phyloP scores from a whole-genome alignment of 2,113 vertebrate genomes.

The Phoenicopterus ruber region DNA sequence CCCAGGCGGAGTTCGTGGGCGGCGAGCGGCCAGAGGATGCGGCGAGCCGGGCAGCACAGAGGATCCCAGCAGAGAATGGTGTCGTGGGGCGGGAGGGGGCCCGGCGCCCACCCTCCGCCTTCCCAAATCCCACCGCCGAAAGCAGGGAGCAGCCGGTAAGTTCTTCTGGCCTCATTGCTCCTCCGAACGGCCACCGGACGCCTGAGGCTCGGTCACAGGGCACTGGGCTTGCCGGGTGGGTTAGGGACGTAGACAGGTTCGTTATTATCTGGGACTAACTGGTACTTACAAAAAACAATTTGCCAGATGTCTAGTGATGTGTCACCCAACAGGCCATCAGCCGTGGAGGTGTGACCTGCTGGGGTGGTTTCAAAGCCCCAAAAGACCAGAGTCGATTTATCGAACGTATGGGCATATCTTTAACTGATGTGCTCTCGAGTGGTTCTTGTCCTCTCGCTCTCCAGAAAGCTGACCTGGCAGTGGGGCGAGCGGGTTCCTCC shows the following conservation, averaged over 20 bases:
- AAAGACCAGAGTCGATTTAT: neutral
- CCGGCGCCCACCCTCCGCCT: neutral
- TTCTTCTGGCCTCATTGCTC: neutral
- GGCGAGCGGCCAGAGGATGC: neutral
- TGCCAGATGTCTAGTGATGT: neutral
- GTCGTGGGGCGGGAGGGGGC: neutral
- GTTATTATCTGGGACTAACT: neutral
- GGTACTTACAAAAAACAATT: neutral
- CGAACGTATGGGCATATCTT: neutral
- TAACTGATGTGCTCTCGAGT: neutral
- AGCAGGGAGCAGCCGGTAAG: neutral
- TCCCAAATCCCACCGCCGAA: neutral
- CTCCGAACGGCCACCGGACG: fast-evolving
- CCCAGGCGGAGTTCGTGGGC: neutral
- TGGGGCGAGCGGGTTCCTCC: neutral
- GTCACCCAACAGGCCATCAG: neutral
- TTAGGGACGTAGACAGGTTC: fast-evolving
- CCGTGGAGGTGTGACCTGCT: too few relatives aligned
- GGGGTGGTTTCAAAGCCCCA: neutral
- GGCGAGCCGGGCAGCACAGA: neutral
- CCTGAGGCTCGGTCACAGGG: fast-evolving
- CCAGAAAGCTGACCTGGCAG: neutral
- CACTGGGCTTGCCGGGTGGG: fast-evolving
- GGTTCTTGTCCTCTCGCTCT: neutral
- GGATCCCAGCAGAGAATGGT: neutral